Percentiles rank a stretch among this genome's conserved stretches.
Evolutionary conservation across 2,888 invertebrate genomes (phyloP).

Genomic region (Polietes domitor): DNA sequence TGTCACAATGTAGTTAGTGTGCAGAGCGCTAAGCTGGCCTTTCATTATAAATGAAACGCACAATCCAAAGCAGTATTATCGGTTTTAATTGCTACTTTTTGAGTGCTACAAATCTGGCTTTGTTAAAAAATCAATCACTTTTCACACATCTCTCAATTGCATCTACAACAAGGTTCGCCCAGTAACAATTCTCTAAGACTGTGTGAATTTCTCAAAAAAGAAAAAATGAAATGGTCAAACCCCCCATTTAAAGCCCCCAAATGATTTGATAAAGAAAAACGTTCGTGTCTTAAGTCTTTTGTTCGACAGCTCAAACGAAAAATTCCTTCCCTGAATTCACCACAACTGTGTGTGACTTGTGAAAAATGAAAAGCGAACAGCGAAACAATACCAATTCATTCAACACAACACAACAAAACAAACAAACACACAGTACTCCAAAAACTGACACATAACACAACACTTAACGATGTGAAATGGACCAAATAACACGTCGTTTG

Average conservation of each 20-base stretch:
- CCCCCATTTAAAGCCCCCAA: not conserved
- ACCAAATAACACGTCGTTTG: constrained; percentile 19
- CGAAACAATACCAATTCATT: not conserved
- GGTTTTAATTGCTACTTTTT: not conserved
- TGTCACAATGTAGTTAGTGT: no score
- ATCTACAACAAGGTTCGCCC: not conserved
- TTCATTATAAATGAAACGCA: no score
- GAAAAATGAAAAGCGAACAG: not conserved
- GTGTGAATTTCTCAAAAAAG: constrained; percentile 20
- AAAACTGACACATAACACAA: constrained; percentile 50
- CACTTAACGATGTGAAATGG: constrained; percentile 1
- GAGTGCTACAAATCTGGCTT: not conserved
- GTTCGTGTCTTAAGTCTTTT: constrained; percentile 51
- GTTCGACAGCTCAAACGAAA: not conserved
- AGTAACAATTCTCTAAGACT: not conserved
- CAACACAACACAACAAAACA: constrained; percentile 8
- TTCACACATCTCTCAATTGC: not conserved
- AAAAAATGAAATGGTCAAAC: not conserved
- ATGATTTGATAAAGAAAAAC: constrained; percentile 15
- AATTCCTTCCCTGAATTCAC: not conserved
- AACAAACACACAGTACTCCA: constrained; percentile 28
- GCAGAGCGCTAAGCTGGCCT: no score
- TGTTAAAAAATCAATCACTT: not conserved
- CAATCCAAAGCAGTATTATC: no score
- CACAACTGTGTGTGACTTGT: no score